Percentiles rank a stretch among this genome's conserved stretches.
Conservation (phyloP, 2,888 invertebrate species). For the Catonia carolina region DNA sequence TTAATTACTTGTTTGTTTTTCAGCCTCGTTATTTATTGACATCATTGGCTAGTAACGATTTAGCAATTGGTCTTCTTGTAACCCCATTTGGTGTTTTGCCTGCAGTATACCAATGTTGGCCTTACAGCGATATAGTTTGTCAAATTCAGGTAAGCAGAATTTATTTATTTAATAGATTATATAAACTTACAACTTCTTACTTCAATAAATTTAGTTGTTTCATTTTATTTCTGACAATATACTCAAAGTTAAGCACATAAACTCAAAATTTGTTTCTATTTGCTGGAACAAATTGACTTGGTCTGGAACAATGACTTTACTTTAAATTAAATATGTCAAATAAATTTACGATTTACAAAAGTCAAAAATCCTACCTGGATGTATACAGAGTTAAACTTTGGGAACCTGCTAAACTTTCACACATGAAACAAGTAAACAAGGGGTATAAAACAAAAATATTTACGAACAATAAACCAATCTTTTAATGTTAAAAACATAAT, state of each 20-base stretch:
- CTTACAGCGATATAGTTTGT: constrained; percentile 82
- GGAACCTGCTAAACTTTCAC: too few relatives aligned
- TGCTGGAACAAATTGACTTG: too few relatives aligned
- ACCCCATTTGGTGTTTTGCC: constrained; percentile 80
- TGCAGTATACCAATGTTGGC: constrained; percentile 82
- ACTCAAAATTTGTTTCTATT: too few relatives aligned
- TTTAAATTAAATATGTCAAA: too few relatives aligned
- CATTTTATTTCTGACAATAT: not conserved
- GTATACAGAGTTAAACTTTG: too few relatives aligned
- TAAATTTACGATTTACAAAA: too few relatives aligned
- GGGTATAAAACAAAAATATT: too few relatives aligned
- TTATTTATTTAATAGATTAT: not conserved
- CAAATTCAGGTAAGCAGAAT: constrained; percentile 72
- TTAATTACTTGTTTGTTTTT: constrained; percentile 32
- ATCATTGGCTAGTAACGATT: constrained; percentile 78
- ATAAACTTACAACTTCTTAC: not conserved
- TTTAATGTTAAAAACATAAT: too few relatives aligned
- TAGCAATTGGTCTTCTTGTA: constrained; percentile 78
- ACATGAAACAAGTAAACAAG: too few relatives aligned
- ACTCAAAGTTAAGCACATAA: not conserved
- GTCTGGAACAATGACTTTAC: too few relatives aligned
- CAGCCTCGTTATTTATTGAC: constrained; percentile 83
- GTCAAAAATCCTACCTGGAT: too few relatives aligned
- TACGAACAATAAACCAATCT: too few relatives aligned
- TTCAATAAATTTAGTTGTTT: not conserved